These are phyloP conservation scores for Zosterops japonicus DNA, from an alignment of 2,113 vertebrate species.

Conservation along the genomic window DNA sequence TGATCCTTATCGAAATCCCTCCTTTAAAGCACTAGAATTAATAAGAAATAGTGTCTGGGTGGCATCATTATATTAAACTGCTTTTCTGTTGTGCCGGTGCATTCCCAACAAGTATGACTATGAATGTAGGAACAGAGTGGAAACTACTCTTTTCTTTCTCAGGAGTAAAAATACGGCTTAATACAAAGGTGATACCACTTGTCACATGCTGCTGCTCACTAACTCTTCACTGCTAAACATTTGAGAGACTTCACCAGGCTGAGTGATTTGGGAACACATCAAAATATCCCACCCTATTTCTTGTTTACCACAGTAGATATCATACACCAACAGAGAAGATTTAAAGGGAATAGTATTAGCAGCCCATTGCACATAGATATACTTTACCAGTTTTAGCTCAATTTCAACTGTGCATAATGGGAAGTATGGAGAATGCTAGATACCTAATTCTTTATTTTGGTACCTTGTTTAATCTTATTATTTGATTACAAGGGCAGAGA, in stretches of 20 bases:
- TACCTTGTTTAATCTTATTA: background rate
- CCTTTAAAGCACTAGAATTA: background rate
- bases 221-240: background rate
- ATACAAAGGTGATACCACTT: background rate
- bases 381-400: background rate
- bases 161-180: background rate
- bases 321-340: background rate
- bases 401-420: background rate
- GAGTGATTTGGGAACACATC: background rate
- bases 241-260: background rate
- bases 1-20: background rate
- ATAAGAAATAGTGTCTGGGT: background rate
- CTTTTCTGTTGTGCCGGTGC: fast-evolving
- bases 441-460: background rate
- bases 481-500: background rate
- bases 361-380: background rate
- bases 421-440: background rate
- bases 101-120: background rate
- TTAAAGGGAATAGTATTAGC: background rate
- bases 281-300: background rate
- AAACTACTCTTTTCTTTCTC: background rate
- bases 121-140: background rate
- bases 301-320: background rate
- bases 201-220: background rate
- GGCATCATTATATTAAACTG: background rate